phyloP scores from a whole-genome alignment of 2,888 invertebrate species.

The Cheilosia vulpina region DNA sequence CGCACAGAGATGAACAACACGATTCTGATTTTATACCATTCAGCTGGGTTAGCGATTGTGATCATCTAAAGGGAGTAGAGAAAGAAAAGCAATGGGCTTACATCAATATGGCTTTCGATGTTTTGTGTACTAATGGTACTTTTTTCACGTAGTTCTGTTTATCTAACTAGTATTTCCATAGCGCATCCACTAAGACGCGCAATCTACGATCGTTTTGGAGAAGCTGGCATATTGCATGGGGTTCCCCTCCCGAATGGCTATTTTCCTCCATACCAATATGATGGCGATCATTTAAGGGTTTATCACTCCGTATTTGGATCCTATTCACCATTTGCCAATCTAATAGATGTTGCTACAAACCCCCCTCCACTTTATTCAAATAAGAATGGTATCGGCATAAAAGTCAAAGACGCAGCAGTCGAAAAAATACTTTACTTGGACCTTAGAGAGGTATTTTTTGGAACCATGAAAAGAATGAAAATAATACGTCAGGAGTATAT shows the following conservation, averaged over 20 bases:
- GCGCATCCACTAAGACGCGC: slow-evolving; percentile 87
- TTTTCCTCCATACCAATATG: slow-evolving; percentile 90
- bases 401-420: slow-evolving; percentile 86
- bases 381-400: slow-evolving; percentile 87
- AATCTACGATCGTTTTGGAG: slow-evolving; percentile 95
- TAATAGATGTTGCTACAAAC: slow-evolving; percentile 88
- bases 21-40: slow-evolving; percentile 85
- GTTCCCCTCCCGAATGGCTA: slow-evolving; percentile 88
- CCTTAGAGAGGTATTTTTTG: slow-evolving; percentile 88
- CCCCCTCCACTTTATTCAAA: slow-evolving; percentile 87
- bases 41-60: slow-evolving; percentile 77
- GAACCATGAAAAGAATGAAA: slow-evolving; percentile 93
- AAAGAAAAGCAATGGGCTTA: slow-evolving; percentile 80
- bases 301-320: slow-evolving; percentile 93
- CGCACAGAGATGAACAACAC: slow-evolving; percentile 81
- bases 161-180: slow-evolving; percentile 10
- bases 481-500: slow-evolving; percentile 89
- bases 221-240: slow-evolving; percentile 92
- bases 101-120: slow-evolving; percentile 91
- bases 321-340: slow-evolving; percentile 91
- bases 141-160: slow-evolving; percentile 47
- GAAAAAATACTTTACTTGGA: slow-evolving; percentile 85
- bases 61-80: slow-evolving; percentile 78
- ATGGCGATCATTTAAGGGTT: slow-evolving; percentile 90
- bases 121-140: slow-evolving; percentile 84